Evolutionary conservation across 1,140 invertebrate species (phyloP).

Genomic region (Scaptomyza graminum): DNA sequence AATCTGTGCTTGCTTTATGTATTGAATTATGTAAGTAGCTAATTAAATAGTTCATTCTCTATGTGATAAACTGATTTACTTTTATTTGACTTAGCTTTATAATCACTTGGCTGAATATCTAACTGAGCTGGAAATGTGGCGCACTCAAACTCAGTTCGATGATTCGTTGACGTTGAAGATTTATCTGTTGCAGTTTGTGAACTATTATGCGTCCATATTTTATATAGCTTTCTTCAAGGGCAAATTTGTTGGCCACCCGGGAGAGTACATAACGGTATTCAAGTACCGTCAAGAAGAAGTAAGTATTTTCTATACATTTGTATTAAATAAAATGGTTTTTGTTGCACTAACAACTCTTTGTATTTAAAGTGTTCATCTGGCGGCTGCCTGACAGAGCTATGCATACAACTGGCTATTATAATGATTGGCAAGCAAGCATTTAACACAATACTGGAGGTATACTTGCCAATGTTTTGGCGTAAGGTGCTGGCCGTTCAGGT

Average conservation of each 20-base stretch:
- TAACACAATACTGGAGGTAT: constrained; percentile 93
- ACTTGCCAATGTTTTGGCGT: constrained; percentile 90
- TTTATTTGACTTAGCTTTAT: constrained; percentile 88
- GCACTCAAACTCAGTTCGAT: constrained; percentile 99
- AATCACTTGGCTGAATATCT: constrained; percentile 94
- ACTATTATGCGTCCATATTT: constrained; percentile 99
- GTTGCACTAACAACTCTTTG: constrained; percentile 17
- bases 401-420: constrained; percentile 96
- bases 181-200: constrained; percentile 98
- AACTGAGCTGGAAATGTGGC: constrained; percentile 96
- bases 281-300: constrained; percentile 93
- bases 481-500: constrained; percentile 88
- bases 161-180: constrained; percentile 98
- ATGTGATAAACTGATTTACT: neutral
- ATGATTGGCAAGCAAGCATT: constrained; percentile 98
- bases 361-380: constrained; percentile 89
- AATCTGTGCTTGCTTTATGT: constrained; percentile 94
- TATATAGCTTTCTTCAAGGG: constrained; percentile 99
- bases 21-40: constrained; percentile 91
- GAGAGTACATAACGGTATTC: constrained; percentile 90
- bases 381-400: constrained; percentile 95
- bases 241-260: constrained; percentile 94
- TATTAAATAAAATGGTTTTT: neutral
- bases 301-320: constrained; percentile 15
- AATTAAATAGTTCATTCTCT: neutral